Evolutionary conservation across 2,797 vertebrate species (phyloP).

Genomic region (Labroides dimidiatus): DNA sequence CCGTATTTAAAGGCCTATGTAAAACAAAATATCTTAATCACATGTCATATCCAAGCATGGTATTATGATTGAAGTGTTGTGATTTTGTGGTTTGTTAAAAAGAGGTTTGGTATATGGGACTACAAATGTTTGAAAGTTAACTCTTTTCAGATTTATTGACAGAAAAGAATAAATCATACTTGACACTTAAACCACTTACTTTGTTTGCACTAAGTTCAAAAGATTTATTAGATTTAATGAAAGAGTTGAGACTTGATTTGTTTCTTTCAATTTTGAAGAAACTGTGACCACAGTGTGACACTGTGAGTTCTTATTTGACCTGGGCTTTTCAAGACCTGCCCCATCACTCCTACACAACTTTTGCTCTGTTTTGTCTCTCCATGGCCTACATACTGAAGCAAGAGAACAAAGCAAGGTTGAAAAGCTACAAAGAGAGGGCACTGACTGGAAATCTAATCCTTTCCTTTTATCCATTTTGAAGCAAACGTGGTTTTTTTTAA

Average conservation of each 20-base stretch:
- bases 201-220: not conserved
- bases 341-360: conserved; percentile 7
- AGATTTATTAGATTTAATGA: not conserved
- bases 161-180: too few species aligned
- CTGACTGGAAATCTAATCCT: conserved; percentile 54
- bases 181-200: not conserved
- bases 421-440: conserved; percentile 47
- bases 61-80: too few species aligned
- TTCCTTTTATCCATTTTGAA: conserved; percentile 47
- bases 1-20: too few species aligned
- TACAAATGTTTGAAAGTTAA: too few species aligned
- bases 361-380: conserved; percentile 38
- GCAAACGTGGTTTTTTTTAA: conserved; percentile 34
- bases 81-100: too few species aligned
- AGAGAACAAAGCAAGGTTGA: conserved; percentile 53
- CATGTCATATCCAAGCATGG: too few species aligned
- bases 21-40: too few species aligned
- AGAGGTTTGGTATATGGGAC: too few species aligned
- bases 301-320: not conserved
- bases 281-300: too few species aligned
- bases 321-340: not conserved
- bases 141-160: too few species aligned
- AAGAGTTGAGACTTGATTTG: not conserved
- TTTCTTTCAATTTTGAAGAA: not conserved
- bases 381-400: conserved; percentile 54